Evolutionary conservation across 2,113 vertebrate species (phyloP), one percentile per base, ranked within the genome.

Genomic region (Andinoacara biseriatus): DNA sequence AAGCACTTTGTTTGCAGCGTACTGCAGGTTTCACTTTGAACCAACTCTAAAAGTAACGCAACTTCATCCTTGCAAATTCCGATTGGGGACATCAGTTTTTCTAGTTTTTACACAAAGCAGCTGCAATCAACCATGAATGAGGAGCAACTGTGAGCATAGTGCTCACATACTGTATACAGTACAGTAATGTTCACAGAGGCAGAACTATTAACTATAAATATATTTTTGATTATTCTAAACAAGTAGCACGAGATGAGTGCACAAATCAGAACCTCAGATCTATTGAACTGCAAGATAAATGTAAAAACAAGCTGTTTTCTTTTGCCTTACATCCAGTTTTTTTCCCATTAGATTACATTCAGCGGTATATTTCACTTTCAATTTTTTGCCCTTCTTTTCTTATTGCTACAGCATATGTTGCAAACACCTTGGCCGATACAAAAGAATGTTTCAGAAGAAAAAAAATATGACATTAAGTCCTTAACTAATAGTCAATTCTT

Each of bases 401-500:
- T 7, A 31, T 74, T 76, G 9, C 59, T 35, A 22, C 13, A 58
- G 17, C 29, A 7, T 58, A 31, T 31, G 40, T 20, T 58, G n/a
- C 46, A 24, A 78, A 69, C 43, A 72, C 31, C 40, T 29, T 3
- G 5, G 14, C 38, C 2, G 6, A 31, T 7, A 9, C 46, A 81
- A 65, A 49, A 38, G 63, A 31, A 76, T 63, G 72, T 86, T 10
- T 77, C 54, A 49, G 43, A 85, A 74, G 43, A 67, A 24, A 60
- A 60, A 40, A 67, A 11, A 14, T 20, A 69, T 22, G 11, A 78
- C 61, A 78, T 69, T 29, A 72, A 75, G 74, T 58, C 58, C 61
- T 80, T 82, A 79, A 58, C 31, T 78, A 60, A 81, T 60, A 49
- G n/a, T 54, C 58, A 24, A 6, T 82, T 72, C 7, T 59, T 83